These are phyloP conservation scores for Platysteira castanea DNA, from an alignment of 2,113 vertebrate genomes.

Conservation along the genomic window DNA sequence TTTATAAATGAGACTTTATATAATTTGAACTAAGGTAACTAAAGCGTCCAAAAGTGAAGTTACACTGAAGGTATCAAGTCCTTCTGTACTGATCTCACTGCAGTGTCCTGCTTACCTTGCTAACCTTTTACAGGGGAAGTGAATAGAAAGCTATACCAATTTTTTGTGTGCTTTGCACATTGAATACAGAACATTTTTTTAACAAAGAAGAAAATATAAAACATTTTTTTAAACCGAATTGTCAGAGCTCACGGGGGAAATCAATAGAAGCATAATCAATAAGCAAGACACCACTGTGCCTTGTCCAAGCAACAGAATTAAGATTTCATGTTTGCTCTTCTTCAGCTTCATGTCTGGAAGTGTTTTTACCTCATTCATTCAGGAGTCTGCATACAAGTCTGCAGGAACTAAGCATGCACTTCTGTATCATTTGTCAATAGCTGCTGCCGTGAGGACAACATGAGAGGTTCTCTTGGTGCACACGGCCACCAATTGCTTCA, in stretches of 20 bases:
- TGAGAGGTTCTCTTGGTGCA: not conserved
- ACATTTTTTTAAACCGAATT: not conserved
- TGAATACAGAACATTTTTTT: not conserved
- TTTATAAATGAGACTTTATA: not conserved
- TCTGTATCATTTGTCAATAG: not conserved
- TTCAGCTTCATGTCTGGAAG: not conserved
- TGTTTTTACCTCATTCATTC: not conserved
- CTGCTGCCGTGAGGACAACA: fast-evolving
- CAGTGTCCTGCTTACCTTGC: not conserved
- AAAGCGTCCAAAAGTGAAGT: not conserved
- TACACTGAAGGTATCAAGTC: not conserved
- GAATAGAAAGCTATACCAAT: not conserved
- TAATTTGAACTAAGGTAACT: not conserved
- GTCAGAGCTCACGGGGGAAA: not conserved
- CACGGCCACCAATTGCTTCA: not conserved
- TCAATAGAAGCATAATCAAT: not conserved
- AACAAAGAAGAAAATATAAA: not conserved
- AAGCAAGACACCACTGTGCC: not conserved
- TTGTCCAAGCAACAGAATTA: not conserved
- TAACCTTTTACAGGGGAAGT: not conserved
- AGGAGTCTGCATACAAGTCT: not conserved
- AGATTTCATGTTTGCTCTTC: not conserved
- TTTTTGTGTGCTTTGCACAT: not conserved
- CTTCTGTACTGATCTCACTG: not conserved
- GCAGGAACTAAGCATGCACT: not conserved